Evolutionary conservation across 92 coral and sea anemone species (phyloP), one percentile per base, ranked within the genome.

Genomic region (Phenganax marumi): DNA sequence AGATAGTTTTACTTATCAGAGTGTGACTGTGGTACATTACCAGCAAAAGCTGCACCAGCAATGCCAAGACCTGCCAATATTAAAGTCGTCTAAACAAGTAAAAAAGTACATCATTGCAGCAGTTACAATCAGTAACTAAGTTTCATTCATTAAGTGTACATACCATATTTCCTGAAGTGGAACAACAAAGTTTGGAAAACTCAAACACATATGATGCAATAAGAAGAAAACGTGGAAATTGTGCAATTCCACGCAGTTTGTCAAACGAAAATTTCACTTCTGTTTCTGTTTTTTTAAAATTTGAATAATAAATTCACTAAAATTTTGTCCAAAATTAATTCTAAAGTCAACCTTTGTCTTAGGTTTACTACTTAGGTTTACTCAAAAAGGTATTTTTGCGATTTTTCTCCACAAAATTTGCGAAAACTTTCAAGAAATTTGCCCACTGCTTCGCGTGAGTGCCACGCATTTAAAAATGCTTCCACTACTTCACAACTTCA

Each of bases 31-130:
- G 16, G 0, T 12, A 68, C 88, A 26, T 53, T 33, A 92, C 98
- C 98, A 75, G 97, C 97, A 39, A 94, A 54, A 33, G 98, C 98
- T 21, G 94, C 97, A 50, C 97, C 94, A 48, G 98, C 98, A 19
- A 94, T 89, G 62, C 98, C 97, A 84, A 94, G 91, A 19, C 98
- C 98, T 56, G 98, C 97, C 60, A 94, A 84, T 48, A 94, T 72
- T 52, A 94, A 83, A 12, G 89, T 90, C 1, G 97, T 92, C 98
- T 94, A 76, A 8, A 61, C 39, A 62, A 75, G 25, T 39, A 86
- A 66, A 1, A 73, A 63, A 13, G 16, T 68, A 55, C 7, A 12
- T 13, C 47, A 23, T 48, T 8, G 0, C 18, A 7, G 8, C n/a
- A 21, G 24, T 60, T 73, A 68, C 19, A 18, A 58, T 65, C 23